phyloP scores from a whole-genome alignment of 2,113 vertebrate species.

The Thomomys bottae region DNA sequence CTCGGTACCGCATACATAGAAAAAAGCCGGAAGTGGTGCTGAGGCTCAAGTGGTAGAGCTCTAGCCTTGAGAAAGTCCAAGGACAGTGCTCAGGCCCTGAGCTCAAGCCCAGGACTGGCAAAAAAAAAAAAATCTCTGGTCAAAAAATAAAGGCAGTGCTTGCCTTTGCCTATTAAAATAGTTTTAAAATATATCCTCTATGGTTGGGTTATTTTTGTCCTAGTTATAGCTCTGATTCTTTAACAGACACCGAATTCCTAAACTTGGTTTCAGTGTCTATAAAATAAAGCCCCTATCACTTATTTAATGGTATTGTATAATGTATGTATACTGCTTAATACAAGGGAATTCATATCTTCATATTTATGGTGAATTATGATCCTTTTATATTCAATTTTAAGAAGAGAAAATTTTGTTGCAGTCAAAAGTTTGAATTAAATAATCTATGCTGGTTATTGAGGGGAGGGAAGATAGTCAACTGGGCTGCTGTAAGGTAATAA shows the following conservation, averaged over 20 bases:
- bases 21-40: too few relatives aligned
- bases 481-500: slow-evolving; percentile 6
- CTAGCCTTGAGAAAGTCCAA: too few relatives aligned
- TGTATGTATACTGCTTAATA: not conserved
- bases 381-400: slow-evolving; percentile 18
- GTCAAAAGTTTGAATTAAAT: slow-evolving; percentile 43
- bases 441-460: not conserved
- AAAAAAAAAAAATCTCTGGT: too few relatives aligned
- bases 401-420: slow-evolving; percentile 13
- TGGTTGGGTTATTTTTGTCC: not conserved
- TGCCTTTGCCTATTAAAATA: too few relatives aligned
- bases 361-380: slow-evolving; percentile 33
- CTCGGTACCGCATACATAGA: too few relatives aligned
- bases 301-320: not conserved
- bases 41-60: too few relatives aligned
- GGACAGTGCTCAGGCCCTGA: too few relatives aligned
- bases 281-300: slow-evolving; percentile 26
- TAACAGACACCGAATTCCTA: not conserved
- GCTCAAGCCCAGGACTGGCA: too few relatives aligned
- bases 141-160: too few relatives aligned
- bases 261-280: slow-evolving; percentile 24
- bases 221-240: not conserved
- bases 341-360: not conserved
- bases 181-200: not conserved
- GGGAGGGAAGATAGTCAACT: not conserved